Evolutionary conservation across 2,888 invertebrate species (phyloP).

Genomic region (Meliscaeva auricollis): DNA sequence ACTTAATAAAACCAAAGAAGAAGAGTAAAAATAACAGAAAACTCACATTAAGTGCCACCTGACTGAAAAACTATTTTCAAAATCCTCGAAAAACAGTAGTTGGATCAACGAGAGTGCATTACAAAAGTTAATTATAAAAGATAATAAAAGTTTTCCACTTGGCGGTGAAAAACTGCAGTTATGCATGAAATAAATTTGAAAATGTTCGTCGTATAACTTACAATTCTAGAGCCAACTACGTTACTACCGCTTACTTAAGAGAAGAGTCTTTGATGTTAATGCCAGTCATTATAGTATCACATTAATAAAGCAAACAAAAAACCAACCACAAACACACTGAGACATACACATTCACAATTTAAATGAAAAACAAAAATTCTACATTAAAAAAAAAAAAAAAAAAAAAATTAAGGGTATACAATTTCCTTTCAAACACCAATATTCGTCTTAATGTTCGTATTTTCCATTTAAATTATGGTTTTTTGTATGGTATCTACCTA

Average conservation of each 20-base stretch:
- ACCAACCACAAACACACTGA: neutral
- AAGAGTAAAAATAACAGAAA: neutral
- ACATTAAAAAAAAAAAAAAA: neutral
- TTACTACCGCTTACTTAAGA: neutral
- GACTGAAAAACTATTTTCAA: constrained; percentile 57
- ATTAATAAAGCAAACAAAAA: neutral
- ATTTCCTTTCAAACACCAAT: constrained; percentile 42
- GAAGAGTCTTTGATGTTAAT: constrained; percentile 13
- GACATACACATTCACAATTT: neutral
- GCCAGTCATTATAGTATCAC: constrained; percentile 12
- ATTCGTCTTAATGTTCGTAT: constrained; percentile 18
- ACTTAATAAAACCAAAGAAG: neutral
- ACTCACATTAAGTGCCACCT: constrained; percentile 61
- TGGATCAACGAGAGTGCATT: constrained; percentile 56
- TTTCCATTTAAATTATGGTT: neutral
- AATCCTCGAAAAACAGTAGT: constrained; percentile 55
- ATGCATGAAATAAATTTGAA: constrained; percentile 37
- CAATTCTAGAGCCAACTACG: neutral
- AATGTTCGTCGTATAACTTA: constrained; percentile 13
- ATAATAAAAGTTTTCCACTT: constrained; percentile 66
- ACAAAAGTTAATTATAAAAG: constrained; percentile 67
- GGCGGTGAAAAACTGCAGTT: constrained; percentile 59
- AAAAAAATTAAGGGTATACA: constrained; percentile 26
- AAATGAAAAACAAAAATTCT: constrained; percentile 17
- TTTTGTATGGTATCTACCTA: neutral